phyloP scores from a whole-genome alignment of 2,113 vertebrate genomes.

The Anolis sagrei region DNA sequence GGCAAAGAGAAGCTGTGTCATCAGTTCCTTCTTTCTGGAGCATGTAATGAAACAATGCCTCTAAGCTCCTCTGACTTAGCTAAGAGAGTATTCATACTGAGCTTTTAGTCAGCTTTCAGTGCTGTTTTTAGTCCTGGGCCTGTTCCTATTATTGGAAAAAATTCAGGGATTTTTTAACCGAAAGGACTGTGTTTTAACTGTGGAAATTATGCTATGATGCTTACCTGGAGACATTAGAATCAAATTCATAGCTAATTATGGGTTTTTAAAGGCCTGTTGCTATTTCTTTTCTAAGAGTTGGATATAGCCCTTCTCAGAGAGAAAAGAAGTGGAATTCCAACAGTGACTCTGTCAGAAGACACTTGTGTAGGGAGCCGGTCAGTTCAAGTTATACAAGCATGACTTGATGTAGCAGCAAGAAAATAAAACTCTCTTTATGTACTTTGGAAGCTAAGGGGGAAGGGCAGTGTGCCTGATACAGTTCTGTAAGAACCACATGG shows the following conservation, averaged over 20 bases:
- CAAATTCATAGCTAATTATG: not conserved
- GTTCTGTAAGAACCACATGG: not conserved
- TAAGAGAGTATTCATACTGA: not conserved
- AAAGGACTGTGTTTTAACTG: not conserved
- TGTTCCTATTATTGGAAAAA: conserved; percentile 7
- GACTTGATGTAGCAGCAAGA: not conserved
- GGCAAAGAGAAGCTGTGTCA: not conserved
- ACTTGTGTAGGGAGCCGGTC: not conserved
- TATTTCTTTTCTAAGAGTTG: no score
- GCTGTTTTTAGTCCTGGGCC: conserved; percentile 9
- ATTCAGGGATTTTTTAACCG: not conserved
- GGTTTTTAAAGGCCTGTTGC: not conserved
- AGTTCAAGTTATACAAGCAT: not conserved
- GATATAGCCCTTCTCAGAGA: no score
- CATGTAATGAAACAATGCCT: not conserved
- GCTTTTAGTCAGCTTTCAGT: conserved; percentile 20
- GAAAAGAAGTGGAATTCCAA: not conserved
- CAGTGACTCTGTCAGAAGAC: not conserved
- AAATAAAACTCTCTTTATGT: not conserved
- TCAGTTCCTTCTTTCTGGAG: not conserved
- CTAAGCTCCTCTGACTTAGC: not conserved
- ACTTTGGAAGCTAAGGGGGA: not conserved
- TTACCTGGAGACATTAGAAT: not conserved
- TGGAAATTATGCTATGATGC: not conserved
- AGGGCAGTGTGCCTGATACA: not conserved